A percentile compares a stretch with the other conserved stretches of the same genome.
phyloP scores from a whole-genome alignment of 2,888 invertebrate species.

The Nomada hirtipes region DNA sequence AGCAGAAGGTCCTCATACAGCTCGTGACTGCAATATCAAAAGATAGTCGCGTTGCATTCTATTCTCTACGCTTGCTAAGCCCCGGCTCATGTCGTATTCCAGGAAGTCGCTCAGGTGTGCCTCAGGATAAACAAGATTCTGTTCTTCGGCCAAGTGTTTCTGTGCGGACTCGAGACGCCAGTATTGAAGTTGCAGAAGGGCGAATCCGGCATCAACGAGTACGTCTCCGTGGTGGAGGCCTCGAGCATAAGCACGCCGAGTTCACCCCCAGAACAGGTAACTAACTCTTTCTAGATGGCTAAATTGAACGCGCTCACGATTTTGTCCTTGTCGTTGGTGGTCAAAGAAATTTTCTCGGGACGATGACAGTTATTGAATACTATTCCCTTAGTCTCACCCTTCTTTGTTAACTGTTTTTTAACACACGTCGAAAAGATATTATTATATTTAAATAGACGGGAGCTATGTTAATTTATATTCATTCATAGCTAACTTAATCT shows the following conservation, averaged over 20 bases:
- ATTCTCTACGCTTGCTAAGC: background rate
- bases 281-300: constrained; percentile 37
- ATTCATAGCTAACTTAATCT: no score
- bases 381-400: no score
- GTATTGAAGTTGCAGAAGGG: constrained; percentile 91
- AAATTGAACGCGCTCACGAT: background rate
- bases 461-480: no score
- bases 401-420: no score
- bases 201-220: constrained; percentile 87
- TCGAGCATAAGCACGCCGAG: constrained; percentile 85
- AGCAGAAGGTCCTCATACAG: background rate
- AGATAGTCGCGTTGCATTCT: background rate
- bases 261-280: constrained; percentile 86
- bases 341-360: no score
- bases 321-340: no score
- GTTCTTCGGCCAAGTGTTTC: constrained; percentile 93
- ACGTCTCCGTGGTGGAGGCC: constrained; percentile 90
- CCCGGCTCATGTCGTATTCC: constrained; percentile 44
- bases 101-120: constrained; percentile 91
- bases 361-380: no score
- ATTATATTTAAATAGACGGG: no score
- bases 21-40: constrained; percentile 11
- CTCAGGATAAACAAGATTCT: constrained; percentile 90
- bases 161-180: constrained; percentile 95
- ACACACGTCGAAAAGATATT: no score